phyloP scores from a whole-genome alignment of 2,113 vertebrate genomes.

The Rhea americana region DNA sequence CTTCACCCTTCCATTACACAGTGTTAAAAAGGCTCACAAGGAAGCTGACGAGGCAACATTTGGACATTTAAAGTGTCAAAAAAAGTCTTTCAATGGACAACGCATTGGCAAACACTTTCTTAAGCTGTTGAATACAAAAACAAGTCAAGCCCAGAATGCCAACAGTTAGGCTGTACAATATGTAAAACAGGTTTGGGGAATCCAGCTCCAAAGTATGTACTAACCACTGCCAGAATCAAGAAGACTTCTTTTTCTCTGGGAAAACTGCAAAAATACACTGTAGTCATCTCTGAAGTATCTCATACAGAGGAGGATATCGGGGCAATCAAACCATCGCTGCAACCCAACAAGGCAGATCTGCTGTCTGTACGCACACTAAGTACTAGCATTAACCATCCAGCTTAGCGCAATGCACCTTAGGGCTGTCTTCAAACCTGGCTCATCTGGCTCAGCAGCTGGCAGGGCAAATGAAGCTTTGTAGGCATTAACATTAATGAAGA shows the following conservation, averaged over 20 bases:
- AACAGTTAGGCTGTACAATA: neutral
- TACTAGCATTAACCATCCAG: neutral
- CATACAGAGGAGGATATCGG: neutral
- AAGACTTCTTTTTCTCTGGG: neutral
- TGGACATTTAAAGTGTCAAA: no score
- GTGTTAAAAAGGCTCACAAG: neutral
- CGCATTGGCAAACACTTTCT: neutral
- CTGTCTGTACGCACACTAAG: neutral
- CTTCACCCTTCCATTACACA: no score
- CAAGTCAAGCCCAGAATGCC: neutral
- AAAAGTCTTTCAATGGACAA: neutral
- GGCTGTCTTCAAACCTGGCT: neutral
- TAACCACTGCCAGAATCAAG: neutral
- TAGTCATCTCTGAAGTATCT: neutral
- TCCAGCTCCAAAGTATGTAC: neutral
- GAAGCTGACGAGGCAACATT: neutral
- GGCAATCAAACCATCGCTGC: neutral
- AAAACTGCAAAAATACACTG: neutral
- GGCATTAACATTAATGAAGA: constrained; percentile 40
- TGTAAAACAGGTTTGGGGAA: accelerated
- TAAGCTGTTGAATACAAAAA: neutral
- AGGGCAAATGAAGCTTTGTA: neutral
- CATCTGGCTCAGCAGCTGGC: neutral
- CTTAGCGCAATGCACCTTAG: neutral
- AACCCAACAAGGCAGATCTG: neutral